Evolutionary conservation across 2,888 invertebrate genomes (phyloP).

Genomic region (Lepas anatifera): DNA sequence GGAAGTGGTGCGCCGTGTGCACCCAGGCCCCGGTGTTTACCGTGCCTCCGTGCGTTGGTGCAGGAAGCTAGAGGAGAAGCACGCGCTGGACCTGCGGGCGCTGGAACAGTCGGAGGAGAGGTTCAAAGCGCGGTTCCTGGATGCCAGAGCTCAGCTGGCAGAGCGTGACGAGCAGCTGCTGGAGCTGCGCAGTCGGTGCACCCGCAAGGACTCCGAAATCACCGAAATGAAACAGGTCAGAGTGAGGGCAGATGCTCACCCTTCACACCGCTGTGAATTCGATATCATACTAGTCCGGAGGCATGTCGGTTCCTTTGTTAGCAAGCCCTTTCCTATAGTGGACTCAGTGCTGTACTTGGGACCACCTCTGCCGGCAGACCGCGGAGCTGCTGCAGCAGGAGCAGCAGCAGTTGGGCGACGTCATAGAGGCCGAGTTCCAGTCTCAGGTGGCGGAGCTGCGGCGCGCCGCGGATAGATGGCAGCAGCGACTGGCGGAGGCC

Average conservation of each 20-base stretch:
- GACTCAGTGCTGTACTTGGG: no score
- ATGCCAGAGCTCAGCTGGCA: neutral
- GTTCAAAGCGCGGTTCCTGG: neutral
- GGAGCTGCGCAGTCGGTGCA: neutral
- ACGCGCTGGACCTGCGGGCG: neutral
- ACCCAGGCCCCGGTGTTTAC: no score
- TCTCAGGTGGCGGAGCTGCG: neutral
- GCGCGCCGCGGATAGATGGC: neutral
- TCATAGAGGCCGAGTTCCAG: slow-evolving; percentile 1
- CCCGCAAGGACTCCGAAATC: neutral
- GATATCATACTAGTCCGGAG: no score
- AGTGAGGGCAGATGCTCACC: no score
- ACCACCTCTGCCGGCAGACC: neutral
- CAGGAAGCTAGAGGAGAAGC: slow-evolving; percentile 5
- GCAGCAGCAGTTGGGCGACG: slow-evolving; percentile 7
- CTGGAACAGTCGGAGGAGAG: neutral
- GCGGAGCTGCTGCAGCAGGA: slow-evolving; percentile 2
- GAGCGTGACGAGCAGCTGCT: neutral
- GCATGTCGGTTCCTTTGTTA: no score
- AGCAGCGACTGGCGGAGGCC: slow-evolving; percentile 1
- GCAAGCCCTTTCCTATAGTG: no score
- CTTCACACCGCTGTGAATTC: no score
- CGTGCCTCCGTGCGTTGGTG: neutral
- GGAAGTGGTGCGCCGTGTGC: no score
- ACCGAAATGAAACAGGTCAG: slow-evolving; percentile 3